Conservation (phyloP, 2,888 invertebrate species). For the Diogma glabrata region DNA sequence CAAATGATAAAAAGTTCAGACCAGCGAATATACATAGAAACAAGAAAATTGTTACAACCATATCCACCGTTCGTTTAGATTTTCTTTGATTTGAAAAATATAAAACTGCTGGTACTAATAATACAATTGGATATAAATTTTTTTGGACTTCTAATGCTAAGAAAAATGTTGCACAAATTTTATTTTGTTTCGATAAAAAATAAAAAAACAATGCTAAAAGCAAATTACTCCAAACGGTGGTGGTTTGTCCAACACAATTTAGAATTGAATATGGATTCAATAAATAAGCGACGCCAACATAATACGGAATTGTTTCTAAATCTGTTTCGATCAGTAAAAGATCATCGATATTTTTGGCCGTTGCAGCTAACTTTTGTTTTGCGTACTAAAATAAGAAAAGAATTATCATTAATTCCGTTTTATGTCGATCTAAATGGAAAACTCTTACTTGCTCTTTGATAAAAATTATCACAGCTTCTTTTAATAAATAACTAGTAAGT, state of each 20-base stretch:
- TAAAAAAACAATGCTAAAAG: conserved; percentile 59
- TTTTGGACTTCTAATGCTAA: conserved; percentile 72
- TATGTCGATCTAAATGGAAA: background rate
- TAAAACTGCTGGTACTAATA: conserved; percentile 72
- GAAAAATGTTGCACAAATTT: conserved; percentile 49
- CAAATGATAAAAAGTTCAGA: conserved; percentile 49
- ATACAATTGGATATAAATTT: conserved; percentile 67
- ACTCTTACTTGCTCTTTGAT: conserved; percentile 36
- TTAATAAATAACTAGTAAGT: conserved; percentile 62
- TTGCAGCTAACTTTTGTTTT: conserved; percentile 39
- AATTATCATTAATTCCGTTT: background rate
- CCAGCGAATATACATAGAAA: conserved; percentile 43
- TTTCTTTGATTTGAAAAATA: conserved; percentile 20
- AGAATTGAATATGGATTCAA: conserved; percentile 83
- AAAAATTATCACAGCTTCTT: conserved; percentile 57
- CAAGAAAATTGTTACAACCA: conserved; percentile 39
- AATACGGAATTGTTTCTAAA: conserved; percentile 41
- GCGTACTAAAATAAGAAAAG: conserved; percentile 32
- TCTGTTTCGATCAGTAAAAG: conserved; percentile 20
- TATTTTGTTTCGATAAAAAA: conserved; percentile 52
- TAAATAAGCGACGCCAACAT: conserved; percentile 66
- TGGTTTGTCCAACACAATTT: conserved; percentile 79
- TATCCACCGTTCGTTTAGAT: background rate
- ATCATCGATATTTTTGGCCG: conserved; percentile 5
- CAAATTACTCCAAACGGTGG: conserved; percentile 83